phyloP scores from a whole-genome alignment of 1,140 invertebrate species.

The Ceratosolen solmsi region DNA sequence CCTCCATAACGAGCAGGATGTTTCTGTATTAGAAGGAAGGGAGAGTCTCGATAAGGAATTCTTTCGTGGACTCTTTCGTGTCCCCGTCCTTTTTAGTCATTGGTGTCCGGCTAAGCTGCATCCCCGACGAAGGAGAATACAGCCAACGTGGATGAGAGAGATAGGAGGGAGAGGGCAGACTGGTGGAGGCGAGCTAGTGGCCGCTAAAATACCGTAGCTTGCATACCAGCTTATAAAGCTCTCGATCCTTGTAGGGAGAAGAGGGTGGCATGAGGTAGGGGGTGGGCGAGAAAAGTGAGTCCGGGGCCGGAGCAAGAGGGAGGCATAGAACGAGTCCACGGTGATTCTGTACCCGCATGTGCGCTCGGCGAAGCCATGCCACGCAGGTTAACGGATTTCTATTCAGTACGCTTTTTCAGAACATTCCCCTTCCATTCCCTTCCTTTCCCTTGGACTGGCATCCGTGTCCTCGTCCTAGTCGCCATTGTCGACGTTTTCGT shows the following conservation, averaged over 20 bases:
- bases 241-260: conserved; percentile 27
- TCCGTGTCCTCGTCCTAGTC: conserved; percentile 17
- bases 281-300: no score
- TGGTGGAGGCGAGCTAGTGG: conserved; percentile 50
- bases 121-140: neutral
- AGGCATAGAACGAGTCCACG: conserved; percentile 13
- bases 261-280: neutral
- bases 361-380: neutral
- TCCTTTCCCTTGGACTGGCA: conserved; percentile 1
- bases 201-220: conserved; percentile 35
- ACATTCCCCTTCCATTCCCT: neutral
- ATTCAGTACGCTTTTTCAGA: conserved; percentile 38
- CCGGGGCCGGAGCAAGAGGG: neutral
- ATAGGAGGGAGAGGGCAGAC: conserved; percentile 29
- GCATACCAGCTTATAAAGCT: conserved; percentile 40
- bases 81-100: neutral
- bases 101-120: neutral
- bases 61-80: conserved; percentile 39
- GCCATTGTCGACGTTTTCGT: conserved; percentile 23
- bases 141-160: neutral
- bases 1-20: conserved; percentile 46
- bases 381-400: conserved; percentile 49
- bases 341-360: conserved; percentile 18
- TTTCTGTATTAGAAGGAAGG: conserved; percentile 38
- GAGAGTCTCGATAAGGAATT: conserved; percentile 46